Conservation (phyloP, 1,140 invertebrate species). For the Paraescarpia echinospica region DNA sequence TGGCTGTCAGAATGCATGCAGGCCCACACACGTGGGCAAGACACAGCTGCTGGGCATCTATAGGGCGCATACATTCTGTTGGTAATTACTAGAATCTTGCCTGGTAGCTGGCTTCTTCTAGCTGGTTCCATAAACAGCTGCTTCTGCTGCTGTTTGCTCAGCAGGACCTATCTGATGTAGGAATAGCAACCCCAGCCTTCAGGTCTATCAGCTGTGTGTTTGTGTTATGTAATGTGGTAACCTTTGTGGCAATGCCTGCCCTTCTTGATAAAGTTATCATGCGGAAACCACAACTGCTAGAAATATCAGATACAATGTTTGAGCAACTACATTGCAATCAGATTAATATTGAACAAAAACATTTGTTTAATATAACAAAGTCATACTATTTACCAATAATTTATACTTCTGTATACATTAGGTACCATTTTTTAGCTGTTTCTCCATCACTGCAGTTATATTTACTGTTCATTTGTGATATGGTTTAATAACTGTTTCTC, state of each 20-base stretch:
- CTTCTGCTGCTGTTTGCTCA: neutral
- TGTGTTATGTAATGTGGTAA: neutral
- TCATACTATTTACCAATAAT: neutral
- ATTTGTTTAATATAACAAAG: neutral
- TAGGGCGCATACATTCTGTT: neutral
- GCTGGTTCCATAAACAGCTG: neutral
- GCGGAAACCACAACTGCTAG: neutral
- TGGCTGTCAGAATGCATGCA: neutral
- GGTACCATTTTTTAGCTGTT: neutral
- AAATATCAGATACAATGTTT: neutral
- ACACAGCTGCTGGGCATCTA: neutral
- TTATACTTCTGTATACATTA: neutral
- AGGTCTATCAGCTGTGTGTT: neutral
- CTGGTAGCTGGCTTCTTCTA: neutral
- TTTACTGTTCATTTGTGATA: neutral
- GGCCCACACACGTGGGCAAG: neutral
- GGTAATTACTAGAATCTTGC: neutral
- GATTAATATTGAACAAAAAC: neutral
- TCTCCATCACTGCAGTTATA: neutral
- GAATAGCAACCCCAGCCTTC: neutral
- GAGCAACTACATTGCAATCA: neutral
- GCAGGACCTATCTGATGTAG: neutral
- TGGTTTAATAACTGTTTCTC: conserved; percentile 39
- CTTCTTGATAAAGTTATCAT: neutral
- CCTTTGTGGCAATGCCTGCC: neutral